phyloP scores from a whole-genome alignment of 2,888 invertebrate genomes.

The Dioctria rufipes region DNA sequence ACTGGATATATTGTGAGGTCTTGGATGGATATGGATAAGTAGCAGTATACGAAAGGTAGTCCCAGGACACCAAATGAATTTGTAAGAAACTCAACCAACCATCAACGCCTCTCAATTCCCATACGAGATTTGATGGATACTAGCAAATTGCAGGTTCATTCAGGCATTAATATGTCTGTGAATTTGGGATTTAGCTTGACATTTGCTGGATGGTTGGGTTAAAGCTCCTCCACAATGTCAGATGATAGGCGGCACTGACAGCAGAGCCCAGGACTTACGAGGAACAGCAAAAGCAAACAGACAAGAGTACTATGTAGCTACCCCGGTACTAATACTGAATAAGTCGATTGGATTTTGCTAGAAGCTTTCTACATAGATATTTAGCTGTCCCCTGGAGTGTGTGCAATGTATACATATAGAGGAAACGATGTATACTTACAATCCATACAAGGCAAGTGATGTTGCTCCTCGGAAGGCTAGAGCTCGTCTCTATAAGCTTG shows the following conservation, averaged over 20 bases:
- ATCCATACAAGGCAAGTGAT: slow-evolving; percentile 11
- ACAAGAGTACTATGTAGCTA: slow-evolving; percentile 7
- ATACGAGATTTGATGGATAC: slow-evolving; percentile 61
- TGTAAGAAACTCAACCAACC: slow-evolving; percentile 51
- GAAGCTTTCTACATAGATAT: slow-evolving; percentile 36
- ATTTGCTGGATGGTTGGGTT: slow-evolving; percentile 61
- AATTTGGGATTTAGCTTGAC: slow-evolving; percentile 61
- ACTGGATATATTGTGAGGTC: not conserved
- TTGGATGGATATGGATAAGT: slow-evolving; percentile 12
- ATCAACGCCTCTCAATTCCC: slow-evolving; percentile 52
- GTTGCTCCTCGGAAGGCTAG: slow-evolving; percentile 6
- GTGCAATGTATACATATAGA: not conserved
- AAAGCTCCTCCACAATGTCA: slow-evolving; percentile 54
- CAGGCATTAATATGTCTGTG: slow-evolving; percentile 61
- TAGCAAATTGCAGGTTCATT: slow-evolving; percentile 61
- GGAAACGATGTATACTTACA: slow-evolving; percentile 5
- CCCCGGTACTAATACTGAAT: slow-evolving; percentile 29
- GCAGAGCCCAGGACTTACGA: slow-evolving; percentile 32
- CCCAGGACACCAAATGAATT: slow-evolving; percentile 45
- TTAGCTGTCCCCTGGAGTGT: slow-evolving; percentile 42
- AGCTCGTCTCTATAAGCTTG: slow-evolving; percentile 27
- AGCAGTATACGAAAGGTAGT: slow-evolving; percentile 15
- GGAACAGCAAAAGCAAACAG: slow-evolving; percentile 28
- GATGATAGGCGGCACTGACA: slow-evolving; percentile 12
- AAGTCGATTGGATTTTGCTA: slow-evolving; percentile 49